Evolutionary conservation across 1,140 invertebrate genomes (phyloP), one percentile per base, ranked within the genome.

Genomic region (Radopholus similis): DNA sequence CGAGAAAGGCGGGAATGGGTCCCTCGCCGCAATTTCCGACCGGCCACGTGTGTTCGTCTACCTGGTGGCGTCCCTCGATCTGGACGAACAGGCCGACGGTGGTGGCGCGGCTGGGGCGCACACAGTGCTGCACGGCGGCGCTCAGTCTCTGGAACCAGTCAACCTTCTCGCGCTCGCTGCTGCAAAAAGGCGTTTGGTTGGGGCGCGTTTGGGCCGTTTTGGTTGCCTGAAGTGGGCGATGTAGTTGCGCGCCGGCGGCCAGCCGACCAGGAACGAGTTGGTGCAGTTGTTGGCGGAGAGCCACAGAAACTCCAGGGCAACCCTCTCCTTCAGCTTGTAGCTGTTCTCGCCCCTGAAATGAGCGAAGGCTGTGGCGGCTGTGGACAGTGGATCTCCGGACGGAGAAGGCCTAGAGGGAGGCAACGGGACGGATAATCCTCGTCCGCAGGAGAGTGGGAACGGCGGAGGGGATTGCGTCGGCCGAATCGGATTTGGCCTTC

Each of bases 251-350:
- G 82, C 78, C 4, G 72, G 70, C 2, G 71, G 72, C 85, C 85
- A 86, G 38, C 85, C 85, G 58, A 86, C 78, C 15, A 86, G 80
- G 72, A 86, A 85, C 0, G 84, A 85, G 40, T 76, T 70, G 6
- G 83, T 77, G 71, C 51, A 84, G 75, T 64, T 84, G 77, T 70
- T 83, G 72, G 54, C 84, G 54, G 74, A 81, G 15, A 84, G 64
- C 85, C 85, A 86, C 51, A 86, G 69, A 58, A 83, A 82, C 71
- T 83, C 78, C 13, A 86, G 73, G n/a, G 72, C 72, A 11, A 86
- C 74, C 40, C 83, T 78, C 32, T 84, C 77, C 71, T 86, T 86
- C 23, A 86, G 70, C 66, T 86, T 85, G 73, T 77, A 81, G 4
- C 56, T 72, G 47, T 80, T 80, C 4, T 66, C 74, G 2, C 79